These are phyloP conservation scores for Ferrisia virgata DNA, from an alignment of 2,888 invertebrate species.

Conservation along the genomic window DNA sequence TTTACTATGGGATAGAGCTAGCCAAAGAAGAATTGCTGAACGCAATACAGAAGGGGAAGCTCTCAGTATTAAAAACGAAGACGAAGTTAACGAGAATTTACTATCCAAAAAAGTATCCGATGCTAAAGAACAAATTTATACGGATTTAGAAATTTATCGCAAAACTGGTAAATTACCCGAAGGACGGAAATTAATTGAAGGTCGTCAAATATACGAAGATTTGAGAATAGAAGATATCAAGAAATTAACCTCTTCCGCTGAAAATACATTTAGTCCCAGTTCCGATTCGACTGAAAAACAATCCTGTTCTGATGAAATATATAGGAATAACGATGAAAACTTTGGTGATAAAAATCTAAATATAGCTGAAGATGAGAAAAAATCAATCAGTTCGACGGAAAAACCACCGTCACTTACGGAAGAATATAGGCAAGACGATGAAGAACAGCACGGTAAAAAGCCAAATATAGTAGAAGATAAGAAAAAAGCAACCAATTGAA, in stretches of 20 bases:
- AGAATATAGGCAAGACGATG: not conserved
- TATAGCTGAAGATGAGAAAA: too few relatives aligned
- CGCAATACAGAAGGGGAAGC: not conserved
- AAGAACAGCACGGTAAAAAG: not conserved
- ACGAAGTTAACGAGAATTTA: not conserved
- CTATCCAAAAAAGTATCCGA: not conserved
- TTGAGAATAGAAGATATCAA: not conserved
- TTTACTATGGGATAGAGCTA: not conserved
- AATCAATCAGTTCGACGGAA: too few relatives aligned
- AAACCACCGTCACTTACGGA: too few relatives aligned
- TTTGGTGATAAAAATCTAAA: too few relatives aligned
- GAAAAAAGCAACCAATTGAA: not conserved
- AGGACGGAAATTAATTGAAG: not conserved
- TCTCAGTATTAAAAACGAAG: not conserved
- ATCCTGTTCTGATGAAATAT: too few relatives aligned
- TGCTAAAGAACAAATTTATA: not conserved
- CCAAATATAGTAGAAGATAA: not conserved
- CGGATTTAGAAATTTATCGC: not conserved
- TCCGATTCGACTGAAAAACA: not conserved
- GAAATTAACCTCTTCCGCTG: not conserved
- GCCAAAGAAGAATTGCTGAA: not conserved
- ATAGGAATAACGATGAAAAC: too few relatives aligned
- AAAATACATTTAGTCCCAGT: too few relatives aligned
- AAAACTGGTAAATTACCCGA: not conserved
- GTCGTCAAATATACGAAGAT: not conserved